Evolutionary conservation across 2,888 invertebrate species (phyloP), one percentile per base, ranked within the genome.

Genomic region (Mythimna impura): DNA sequence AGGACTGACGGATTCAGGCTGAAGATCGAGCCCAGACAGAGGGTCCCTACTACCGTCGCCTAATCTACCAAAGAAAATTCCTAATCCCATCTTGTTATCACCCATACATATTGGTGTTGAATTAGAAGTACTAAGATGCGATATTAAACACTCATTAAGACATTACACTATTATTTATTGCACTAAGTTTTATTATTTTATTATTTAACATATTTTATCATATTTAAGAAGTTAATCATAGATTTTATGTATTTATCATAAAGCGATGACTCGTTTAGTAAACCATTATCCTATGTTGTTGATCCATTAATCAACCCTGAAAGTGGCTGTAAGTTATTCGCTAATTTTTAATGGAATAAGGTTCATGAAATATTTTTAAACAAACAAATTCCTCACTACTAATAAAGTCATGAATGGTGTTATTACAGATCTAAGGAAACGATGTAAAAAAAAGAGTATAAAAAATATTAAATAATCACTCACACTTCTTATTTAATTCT

Each of bases 1-100:
- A 96, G 98, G 76, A 96, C 97, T 61, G 98, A 98, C 76, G 98
- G 98, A 5, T 98, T 98, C 92, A 97, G 97, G 84, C 96, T 98
- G 66, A 96, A 95, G 82, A 93, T 98, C 66, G 97, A 98, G 89
- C 97, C 97, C 0, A 97, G 98, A 85, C 71, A 80, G 87, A 78
- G 92, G 72, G 87, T 90, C 3, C 89, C 93, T 6, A 63, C 73
- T 8, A n/a, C 67, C 12, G 69, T 79, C 25, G 82, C 80, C 70
- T 78, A 77, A 76, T 36, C 34, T 60, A 68, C 61, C 72, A 72
- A 82, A 66, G 57, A 74, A 63, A 60, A 73, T 20, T 34, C 50
- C 4, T 52, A 17, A 52, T 76, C 52, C 36, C 30, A 34, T 76
- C 50, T 61, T 55, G 30, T 67, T 73, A 40, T 67, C 22, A 55